phyloP scores from a whole-genome alignment of 2,888 invertebrate species.

The Tineola bisselliella region DNA sequence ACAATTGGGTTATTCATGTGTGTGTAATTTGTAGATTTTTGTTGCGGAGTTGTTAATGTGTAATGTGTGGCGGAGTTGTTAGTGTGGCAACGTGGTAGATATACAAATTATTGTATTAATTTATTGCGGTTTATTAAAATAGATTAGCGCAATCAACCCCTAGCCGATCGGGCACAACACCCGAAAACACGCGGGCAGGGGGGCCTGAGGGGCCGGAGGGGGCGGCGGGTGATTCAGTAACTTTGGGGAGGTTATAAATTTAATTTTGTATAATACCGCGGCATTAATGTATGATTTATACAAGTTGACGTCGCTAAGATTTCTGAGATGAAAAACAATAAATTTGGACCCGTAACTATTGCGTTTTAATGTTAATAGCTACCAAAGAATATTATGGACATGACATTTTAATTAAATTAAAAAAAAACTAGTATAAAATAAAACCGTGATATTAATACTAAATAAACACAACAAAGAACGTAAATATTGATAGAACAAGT shows the following conservation, averaged over 20 bases:
- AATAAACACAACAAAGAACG: too few relatives aligned
- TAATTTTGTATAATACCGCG: constrained; percentile 66
- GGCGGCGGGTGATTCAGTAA: constrained; percentile 46
- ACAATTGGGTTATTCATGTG: too few relatives aligned
- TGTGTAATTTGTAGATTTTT: too few relatives aligned
- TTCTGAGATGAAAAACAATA: constrained; percentile 69
- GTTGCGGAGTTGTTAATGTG: too few relatives aligned
- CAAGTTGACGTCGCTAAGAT: constrained; percentile 67
- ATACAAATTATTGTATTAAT: neutral
- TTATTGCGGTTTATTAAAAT: neutral
- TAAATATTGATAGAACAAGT: too few relatives aligned
- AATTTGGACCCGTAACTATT: constrained; percentile 64
- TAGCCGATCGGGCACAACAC: constrained; percentile 19
- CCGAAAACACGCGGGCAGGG: constrained; percentile 17
- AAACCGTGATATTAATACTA: too few relatives aligned
- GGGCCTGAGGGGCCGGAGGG: too few relatives aligned
- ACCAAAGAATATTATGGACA: constrained; percentile 29
- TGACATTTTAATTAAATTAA: neutral
- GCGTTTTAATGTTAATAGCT: constrained; percentile 47
- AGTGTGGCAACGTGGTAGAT: too few relatives aligned
- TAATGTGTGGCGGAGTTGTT: too few relatives aligned
- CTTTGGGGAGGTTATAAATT: constrained; percentile 69
- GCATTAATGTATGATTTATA: constrained; percentile 68
- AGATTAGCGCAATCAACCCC: constrained; percentile 16
- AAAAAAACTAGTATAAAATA: too few relatives aligned